Base-by-base conservation (phyloP, 1,140 invertebrate genomes). In the Leptestheria dahalacensis region DNA sequence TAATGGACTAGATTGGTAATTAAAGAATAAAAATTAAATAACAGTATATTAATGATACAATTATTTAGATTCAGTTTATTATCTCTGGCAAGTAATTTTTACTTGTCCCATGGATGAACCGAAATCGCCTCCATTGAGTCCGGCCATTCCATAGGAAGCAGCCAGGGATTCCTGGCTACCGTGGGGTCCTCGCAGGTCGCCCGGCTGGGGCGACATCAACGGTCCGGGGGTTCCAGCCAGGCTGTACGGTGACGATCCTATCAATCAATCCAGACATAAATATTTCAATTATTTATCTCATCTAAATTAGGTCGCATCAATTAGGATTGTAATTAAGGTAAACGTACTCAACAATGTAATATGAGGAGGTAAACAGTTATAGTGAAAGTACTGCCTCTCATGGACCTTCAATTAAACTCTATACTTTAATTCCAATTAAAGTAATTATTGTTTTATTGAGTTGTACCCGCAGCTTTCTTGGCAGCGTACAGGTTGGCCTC, bases 401-500 rank as follows among this genome's bases (percentile, higher is more conserved):
- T n/a, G n/a, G n/a, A n/a, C n/a, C n/a, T n/a, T n/a, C n/a, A n/a
- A n/a, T n/a, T n/a, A n/a, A n/a, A n/a, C n/a, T n/a, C n/a, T n/a
- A n/a, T n/a, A n/a, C n/a, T n/a, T n/a, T n/a, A 55, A 55, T 25
- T 53, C 15, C 51, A 24, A 28, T 18, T 24, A 53, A 6, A 20
- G n/a, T 28, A 9, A 66, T 65, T 62, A 65, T 65, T 61, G 61
- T 56, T n/a, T n/a, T n/a, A 64, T 47, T 56, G 60, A 25, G 68
- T 74, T 76, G 75, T 75, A 82, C 89, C 89, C 63, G 94, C 92
- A 68, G 94, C 92, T 74, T 97, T 97, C 78, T 99, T 99, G 51
- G 95, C 94, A 64, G 95, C 95, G 73, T 99, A 99, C 66, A 99
- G 78, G 75, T 97, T 98, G 41, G 97, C 96, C 76, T 99, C 97